Percentiles rank a stretch among this genome's conserved stretches.
Evolutionary conservation across 2,113 vertebrate species (phyloP).

Genomic region (Ptilorrhoa leucosticta): DNA sequence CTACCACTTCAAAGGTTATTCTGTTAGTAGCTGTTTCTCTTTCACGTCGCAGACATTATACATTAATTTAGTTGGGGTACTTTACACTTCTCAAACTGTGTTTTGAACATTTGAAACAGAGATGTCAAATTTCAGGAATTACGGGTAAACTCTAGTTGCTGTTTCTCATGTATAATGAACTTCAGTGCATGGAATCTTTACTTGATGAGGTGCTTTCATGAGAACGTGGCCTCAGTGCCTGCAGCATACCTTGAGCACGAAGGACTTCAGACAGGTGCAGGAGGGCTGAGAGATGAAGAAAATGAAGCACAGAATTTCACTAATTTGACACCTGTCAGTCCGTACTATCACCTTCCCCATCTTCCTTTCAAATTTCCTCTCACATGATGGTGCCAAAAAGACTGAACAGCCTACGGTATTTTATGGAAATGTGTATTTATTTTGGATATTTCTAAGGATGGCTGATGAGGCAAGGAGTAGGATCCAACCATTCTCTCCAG

Average conservation of each 20-base stretch:
- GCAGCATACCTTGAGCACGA: not conserved
- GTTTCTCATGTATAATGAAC: not conserved
- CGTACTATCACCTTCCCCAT: not conserved
- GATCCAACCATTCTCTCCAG: not conserved
- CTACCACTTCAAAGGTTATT: not conserved
- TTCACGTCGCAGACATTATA: not conserved
- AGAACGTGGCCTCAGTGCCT: not conserved
- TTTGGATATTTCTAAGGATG: not conserved
- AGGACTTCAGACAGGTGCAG: not conserved
- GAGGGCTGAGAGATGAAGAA: not conserved
- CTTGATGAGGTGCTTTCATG: not conserved
- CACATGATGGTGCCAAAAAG: not conserved
- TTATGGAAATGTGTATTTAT: not conserved
- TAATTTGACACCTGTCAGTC: not conserved
- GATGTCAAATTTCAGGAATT: not conserved
- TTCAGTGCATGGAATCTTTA: not conserved
- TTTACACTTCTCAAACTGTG: not conserved
- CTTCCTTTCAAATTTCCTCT: not conserved
- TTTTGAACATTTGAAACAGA: not conserved
- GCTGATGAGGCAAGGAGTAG: not conserved
- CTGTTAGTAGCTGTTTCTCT: not conserved
- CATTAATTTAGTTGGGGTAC: not conserved
- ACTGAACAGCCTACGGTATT: not conserved
- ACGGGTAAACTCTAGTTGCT: not conserved
- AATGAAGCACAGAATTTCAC: not conserved